phyloP scores from a whole-genome alignment of 2,113 vertebrate genomes.

The Balaeniceps rex region DNA sequence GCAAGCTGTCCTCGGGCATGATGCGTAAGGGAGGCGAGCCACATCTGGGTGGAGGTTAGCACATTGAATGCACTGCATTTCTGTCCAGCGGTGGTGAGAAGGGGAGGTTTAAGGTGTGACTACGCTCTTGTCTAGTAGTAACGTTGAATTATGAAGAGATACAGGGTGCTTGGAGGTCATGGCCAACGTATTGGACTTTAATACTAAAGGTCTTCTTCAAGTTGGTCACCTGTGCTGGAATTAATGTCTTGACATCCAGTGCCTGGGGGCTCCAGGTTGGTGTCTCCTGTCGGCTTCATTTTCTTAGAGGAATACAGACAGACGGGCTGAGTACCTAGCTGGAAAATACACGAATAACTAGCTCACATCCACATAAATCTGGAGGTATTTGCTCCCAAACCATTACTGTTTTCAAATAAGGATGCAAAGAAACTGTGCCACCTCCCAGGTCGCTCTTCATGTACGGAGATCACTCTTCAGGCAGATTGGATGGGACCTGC shows the following conservation, averaged over 20 bases:
- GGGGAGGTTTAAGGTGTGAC: background rate
- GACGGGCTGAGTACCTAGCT: background rate
- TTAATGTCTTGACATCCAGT: background rate
- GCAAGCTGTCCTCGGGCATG: background rate
- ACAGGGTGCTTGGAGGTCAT: too few species aligned
- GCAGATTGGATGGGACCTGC: background rate
- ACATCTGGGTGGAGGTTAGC: background rate
- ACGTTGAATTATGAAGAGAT: background rate
- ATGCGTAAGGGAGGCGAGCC: background rate
- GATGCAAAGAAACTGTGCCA: background rate
- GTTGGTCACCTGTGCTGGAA: background rate
- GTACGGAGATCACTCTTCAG: background rate
- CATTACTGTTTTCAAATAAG: background rate
- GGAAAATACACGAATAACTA: background rate
- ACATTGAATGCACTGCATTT: background rate
- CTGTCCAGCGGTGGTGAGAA: background rate
- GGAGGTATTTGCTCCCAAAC: background rate
- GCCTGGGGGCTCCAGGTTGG: background rate
- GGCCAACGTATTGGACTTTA: fast-evolving
- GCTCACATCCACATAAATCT: background rate
- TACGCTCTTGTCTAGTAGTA: background rate
- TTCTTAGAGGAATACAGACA: background rate
- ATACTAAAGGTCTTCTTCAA: background rate
- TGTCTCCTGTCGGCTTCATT: background rate
- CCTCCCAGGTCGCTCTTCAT: background rate